phyloP scores from a whole-genome alignment of 2,797 vertebrate species.

The Aphelocoma californica region DNA sequence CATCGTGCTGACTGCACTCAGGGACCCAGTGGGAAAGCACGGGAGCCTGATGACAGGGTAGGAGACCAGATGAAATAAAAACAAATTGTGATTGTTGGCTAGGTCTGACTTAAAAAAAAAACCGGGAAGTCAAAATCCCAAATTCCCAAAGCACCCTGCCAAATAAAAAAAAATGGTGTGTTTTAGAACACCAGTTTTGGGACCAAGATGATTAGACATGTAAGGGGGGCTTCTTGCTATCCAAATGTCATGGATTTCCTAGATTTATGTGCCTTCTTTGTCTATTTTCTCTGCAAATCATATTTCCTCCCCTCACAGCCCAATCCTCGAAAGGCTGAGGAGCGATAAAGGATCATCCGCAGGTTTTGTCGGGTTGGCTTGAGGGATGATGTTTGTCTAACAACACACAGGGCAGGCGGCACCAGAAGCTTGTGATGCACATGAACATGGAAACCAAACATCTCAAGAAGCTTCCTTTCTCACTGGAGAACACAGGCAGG shows the following conservation, averaged over 20 bases:
- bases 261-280: not conserved
- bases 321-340: not conserved
- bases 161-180: not conserved
- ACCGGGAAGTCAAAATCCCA: not conserved
- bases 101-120: not conserved
- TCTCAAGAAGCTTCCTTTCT: not conserved
- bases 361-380: not conserved
- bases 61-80: not conserved
- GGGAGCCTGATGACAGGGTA: not conserved
- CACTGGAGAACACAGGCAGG: accelerated
- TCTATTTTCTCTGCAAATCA: not conserved
- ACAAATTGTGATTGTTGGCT: not conserved
- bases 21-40: not conserved
- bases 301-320: not conserved
- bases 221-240: not conserved
- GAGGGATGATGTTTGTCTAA: accelerated
- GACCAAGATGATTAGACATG: not conserved
- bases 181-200: not conserved
- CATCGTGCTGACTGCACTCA: not conserved
- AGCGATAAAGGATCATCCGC: accelerated
- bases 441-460: accelerated
- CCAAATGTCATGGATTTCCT: accelerated
- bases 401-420: not conserved
- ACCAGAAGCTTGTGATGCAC: not conserved
- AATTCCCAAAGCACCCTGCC: not conserved